Evolutionary conservation across 1,140 invertebrate genomes (phyloP).

Genomic region (Euwallacea similis): DNA sequence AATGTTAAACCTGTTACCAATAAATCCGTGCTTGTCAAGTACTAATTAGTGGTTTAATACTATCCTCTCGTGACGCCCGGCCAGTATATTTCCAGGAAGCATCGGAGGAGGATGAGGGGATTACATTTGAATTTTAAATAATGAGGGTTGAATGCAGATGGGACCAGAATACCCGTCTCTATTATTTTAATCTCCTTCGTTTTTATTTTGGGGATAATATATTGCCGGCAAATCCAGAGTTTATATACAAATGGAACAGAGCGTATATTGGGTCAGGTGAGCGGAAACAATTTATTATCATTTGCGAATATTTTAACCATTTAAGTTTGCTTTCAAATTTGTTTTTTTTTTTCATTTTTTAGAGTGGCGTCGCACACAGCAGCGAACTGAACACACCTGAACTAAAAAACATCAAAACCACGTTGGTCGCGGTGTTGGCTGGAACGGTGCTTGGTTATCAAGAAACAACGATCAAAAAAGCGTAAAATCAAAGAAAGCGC

Average conservation of each 20-base stretch:
- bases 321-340: no score
- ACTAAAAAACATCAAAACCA: no score
- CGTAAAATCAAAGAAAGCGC: no score
- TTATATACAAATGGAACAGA: not conserved
- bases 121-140: constrained; percentile 28
- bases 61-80: constrained; percentile 29
- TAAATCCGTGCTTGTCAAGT: constrained; percentile 35
- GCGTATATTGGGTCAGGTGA: not conserved
- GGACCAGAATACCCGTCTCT: constrained; percentile 7
- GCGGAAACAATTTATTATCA: not conserved
- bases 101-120: constrained; percentile 9
- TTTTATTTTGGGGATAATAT: constrained; percentile 2
- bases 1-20: constrained; percentile 37
- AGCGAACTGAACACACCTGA: no score
- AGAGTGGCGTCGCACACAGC: no score
- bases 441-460: no score
- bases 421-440: no score
- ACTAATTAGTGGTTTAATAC: constrained; percentile 37
- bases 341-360: no score
- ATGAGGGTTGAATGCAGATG: constrained; percentile 12
- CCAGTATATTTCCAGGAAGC: constrained; percentile 28
- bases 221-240: not conserved
- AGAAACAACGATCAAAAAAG: no score
- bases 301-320: not conserved
- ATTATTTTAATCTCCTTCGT: constrained; percentile 3